Base-by-base conservation (phyloP, 2,888 invertebrate genomes). In the Chrysina gloriosa region DNA sequence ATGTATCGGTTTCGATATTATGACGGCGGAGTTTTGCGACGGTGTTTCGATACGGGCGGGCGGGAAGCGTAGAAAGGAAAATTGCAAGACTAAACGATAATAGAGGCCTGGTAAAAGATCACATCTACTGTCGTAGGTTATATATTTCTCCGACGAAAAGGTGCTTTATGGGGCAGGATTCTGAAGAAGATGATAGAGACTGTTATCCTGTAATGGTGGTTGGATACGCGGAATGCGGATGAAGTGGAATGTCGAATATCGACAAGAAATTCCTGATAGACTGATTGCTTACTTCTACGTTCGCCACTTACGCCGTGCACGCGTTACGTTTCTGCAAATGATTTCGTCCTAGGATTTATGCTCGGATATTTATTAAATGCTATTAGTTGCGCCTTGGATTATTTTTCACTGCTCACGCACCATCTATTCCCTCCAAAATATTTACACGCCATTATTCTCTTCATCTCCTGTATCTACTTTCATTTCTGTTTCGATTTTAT, bases 241-340 rank as follows among this genome's bases (percentile, higher is more conserved):
- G 71, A 72, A 71, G 67, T 67, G 71, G 67, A 69, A 69, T 69
- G 69, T 21, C 50, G 69, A 69, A 72, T 71, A 72, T 72, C 70
- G 71, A 68, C 70, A 69, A 68, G 67, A 47, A 69, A 69, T 54
- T 50, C 67, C 67, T 68, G 72, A 72, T 71, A 69, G 69, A 72
- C 69, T 66, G 65, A 71, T 70, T 71, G 70, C 70, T 50, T 69
- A 56, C 56, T 56, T 56, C 36, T 68, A 70, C 39, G 25, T 16
- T 42, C 42, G 42, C 5, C 7, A 4, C 4, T 7, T 42, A 14
- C 42, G 29, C 1, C 29, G 2, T 16, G 1, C n/a, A 21, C 54
- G 21, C 34, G 16, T 54, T n/a, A 36, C 56, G 56, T 56, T 56
- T 56, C 56, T 56, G n/a, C 39, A 56, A 56, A 56, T 56, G 56